These are phyloP conservation scores for Eumaeus atala DNA, from an alignment of 1,140 invertebrate species.

Conservation along the genomic window DNA sequence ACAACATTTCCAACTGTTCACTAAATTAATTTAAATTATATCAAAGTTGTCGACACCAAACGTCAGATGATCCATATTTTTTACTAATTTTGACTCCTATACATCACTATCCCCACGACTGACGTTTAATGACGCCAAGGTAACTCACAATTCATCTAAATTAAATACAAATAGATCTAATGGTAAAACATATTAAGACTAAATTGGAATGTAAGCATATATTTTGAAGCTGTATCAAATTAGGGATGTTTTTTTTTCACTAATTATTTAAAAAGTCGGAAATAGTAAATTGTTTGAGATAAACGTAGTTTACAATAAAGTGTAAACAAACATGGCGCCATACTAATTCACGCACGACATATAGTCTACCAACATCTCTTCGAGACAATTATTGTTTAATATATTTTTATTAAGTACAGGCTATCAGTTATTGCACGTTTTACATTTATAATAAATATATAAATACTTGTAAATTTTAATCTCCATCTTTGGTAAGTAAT, in stretches of 20 bases:
- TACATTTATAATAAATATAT: conserved; percentile 75
- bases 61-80: neutral
- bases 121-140: conserved; percentile 20
- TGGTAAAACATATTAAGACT: conserved; percentile 62
- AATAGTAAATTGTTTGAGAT: conserved; percentile 35
- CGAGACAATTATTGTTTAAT: conserved; percentile 61
- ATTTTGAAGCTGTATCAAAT: conserved; percentile 50
- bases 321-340: conserved; percentile 50
- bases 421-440: conserved; percentile 74
- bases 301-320: conserved; percentile 68
- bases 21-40: conserved; percentile 12
- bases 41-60: neutral
- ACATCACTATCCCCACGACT: neutral
- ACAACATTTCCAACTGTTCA: conserved; percentile 22
- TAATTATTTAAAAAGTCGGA: conserved; percentile 35
- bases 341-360: conserved; percentile 27
- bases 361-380: conserved; percentile 49
- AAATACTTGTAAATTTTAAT: conserved; percentile 74
- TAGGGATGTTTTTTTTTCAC: conserved; percentile 44
- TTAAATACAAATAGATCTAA: conserved; percentile 51
- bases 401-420: conserved; percentile 71
- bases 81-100: neutral
- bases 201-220: conserved; percentile 62
- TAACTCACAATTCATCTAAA: conserved; percentile 67
- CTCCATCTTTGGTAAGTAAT: conserved; percentile 70